phyloP scores from a whole-genome alignment of 2,888 invertebrate species.

The Sicus ferrugineus region DNA sequence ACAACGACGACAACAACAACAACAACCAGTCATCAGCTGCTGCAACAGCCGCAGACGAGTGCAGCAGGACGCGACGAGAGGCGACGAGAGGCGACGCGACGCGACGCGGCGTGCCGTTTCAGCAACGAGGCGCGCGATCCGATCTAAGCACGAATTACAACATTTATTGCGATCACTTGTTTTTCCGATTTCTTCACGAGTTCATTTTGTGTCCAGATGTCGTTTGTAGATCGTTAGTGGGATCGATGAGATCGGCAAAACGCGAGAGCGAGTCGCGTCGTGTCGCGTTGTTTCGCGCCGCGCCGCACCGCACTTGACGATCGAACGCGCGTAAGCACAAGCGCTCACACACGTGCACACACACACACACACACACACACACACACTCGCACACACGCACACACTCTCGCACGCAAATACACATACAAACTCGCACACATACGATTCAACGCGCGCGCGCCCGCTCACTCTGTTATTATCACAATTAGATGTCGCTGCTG shows the following conservation, averaged over 20 bases:
- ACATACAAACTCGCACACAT: no score
- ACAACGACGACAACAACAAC: slow-evolving; percentile 15
- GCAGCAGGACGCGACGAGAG: not conserved
- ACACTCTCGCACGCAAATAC: not conserved
- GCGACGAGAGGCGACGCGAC: not conserved
- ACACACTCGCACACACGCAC: not conserved
- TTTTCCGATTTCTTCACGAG: not conserved
- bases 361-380: slow-evolving; percentile 10
- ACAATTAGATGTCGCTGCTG: slow-evolving; percentile 37
- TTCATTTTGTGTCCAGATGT: slow-evolving; percentile 11
- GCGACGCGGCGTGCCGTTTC: not conserved
- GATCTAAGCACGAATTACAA: slow-evolving; percentile 23
- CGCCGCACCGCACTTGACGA: slow-evolving; percentile 5
- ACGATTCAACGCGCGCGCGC: no score
- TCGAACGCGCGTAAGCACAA: not conserved
- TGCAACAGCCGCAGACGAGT: not conserved
- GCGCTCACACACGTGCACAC: not conserved
- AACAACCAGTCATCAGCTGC: slow-evolving; percentile 4
- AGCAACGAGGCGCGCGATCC: slow-evolving; percentile 20
- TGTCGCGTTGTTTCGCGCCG: no score
- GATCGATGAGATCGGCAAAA: slow-evolving; percentile 27
- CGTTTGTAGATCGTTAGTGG: slow-evolving; percentile 16
- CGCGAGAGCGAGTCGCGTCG: not conserved
- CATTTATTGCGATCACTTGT: slow-evolving; percentile 4
- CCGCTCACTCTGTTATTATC: not conserved